Conservation (phyloP, 2,888 invertebrate species). For the Panorpa germanica region DNA sequence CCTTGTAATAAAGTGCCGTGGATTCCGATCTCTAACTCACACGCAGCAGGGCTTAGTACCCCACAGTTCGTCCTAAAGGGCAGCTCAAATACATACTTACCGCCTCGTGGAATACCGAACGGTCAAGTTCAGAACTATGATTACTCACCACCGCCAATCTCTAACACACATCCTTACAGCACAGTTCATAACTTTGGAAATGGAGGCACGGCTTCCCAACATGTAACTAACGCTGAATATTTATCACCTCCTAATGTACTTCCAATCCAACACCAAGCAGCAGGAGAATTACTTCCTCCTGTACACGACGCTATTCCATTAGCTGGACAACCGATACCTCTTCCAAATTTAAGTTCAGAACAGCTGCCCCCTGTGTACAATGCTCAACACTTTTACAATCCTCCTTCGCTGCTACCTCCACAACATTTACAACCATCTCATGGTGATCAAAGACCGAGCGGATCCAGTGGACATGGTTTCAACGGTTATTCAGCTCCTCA, state of each 20-base stretch:
- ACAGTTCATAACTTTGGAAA: constrained; percentile 10
- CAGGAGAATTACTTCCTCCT: constrained; percentile 11
- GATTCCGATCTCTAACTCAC: too few species aligned
- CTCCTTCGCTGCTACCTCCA: neutral
- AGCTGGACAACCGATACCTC: constrained; percentile 39
- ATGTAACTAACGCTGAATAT: constrained; percentile 14
- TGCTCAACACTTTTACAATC: constrained; percentile 28
- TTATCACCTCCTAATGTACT: constrained; percentile 13
- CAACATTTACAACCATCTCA: constrained; percentile 9
- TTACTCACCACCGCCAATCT: constrained; percentile 22
- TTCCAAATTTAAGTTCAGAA: constrained; percentile 42
- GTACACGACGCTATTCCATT: constrained; percentile 8
- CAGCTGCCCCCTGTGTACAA: constrained; percentile 41
- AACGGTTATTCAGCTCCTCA: constrained; percentile 14
- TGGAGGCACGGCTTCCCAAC: constrained; percentile 9
- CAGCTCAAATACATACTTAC: neutral
- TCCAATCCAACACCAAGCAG: constrained; percentile 13
- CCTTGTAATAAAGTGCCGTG: constrained; percentile 66
- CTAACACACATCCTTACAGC: constrained; percentile 18
- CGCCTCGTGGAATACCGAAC: too few species aligned
- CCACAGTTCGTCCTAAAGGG: neutral
- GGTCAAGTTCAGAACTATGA: too few species aligned
- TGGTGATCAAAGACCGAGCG: constrained; percentile 15
- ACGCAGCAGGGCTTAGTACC: neutral
- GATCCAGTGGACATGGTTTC: constrained; percentile 18